These are phyloP conservation scores for Sepioteuthis lessoniana DNA, from an alignment of 2,888 invertebrate species.

Conservation along the genomic window DNA sequence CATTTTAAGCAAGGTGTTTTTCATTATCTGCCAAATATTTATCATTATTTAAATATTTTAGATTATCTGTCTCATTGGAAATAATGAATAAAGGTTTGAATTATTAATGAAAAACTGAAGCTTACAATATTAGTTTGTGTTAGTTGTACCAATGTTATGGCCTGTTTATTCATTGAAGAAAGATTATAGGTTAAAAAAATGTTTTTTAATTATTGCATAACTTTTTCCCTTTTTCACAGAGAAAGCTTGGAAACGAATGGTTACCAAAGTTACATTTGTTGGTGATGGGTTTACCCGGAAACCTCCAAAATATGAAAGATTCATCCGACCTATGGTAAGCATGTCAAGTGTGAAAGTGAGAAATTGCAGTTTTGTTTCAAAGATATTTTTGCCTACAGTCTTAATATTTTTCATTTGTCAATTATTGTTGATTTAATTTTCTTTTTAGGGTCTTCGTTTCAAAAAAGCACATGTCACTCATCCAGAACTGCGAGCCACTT, in stretches of 20 bases:
- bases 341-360: neutral
- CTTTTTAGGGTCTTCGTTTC: constrained; percentile 84
- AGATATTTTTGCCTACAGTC: neutral
- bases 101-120: no score
- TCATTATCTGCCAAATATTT: no score
- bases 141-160: no score
- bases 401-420: neutral
- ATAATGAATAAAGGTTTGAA: no score
- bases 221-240: constrained; percentile 64
- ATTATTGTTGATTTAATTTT: neutral
- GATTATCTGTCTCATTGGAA: no score
- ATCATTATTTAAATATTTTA: no score
- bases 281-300: constrained; percentile 99
- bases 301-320: constrained; percentile 98
- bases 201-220: no score
- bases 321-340: constrained; percentile 92
- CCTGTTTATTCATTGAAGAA: no score
- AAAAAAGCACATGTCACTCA: constrained; percentile 99
- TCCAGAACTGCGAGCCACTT: constrained; percentile 98
- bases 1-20: no score
- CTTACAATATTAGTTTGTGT: no score
- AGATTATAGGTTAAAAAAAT: no score
- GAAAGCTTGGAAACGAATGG: constrained; percentile 99
- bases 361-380: neutral
- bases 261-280: constrained; percentile 97